phyloP scores from a whole-genome alignment of 2,113 vertebrate genomes.

The Etheostoma cragini region DNA sequence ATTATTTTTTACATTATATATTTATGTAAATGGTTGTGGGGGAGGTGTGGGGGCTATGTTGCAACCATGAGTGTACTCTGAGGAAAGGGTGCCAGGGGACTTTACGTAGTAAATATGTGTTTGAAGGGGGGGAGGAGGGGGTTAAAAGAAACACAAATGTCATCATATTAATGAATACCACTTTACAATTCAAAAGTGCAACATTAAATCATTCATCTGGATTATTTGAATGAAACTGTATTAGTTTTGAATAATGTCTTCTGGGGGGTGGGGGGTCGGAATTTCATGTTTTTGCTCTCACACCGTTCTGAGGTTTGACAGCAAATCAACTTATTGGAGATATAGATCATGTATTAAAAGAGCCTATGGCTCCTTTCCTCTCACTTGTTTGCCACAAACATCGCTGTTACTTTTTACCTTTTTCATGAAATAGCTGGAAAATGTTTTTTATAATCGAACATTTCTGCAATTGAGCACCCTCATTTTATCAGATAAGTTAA shows the following conservation, averaged over 20 bases:
- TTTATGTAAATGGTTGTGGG: slow-evolving; percentile 70
- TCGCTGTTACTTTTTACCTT: background rate
- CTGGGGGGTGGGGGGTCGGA: slow-evolving; percentile 16
- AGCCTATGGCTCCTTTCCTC: background rate
- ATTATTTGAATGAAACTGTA: slow-evolving; percentile 66
- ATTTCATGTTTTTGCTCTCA: slow-evolving; percentile 32
- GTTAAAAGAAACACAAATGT: slow-evolving; percentile 73
- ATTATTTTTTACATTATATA: slow-evolving; percentile 57
- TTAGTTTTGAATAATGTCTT: slow-evolving; percentile 61
- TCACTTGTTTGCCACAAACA: background rate
- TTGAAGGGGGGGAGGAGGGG: background rate
- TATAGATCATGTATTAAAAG: slow-evolving; percentile 6
- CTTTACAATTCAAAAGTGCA: slow-evolving; percentile 71
- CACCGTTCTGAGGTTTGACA: background rate
- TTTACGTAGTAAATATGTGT: slow-evolving; percentile 58
- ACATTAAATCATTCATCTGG: slow-evolving; percentile 62
- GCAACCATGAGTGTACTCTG: slow-evolving; percentile 68
- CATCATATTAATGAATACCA: slow-evolving; percentile 65
- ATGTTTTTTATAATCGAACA: background rate
- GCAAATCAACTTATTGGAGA: background rate
- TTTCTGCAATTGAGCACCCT: background rate
- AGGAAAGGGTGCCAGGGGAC: slow-evolving; percentile 67
- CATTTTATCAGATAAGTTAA: background rate
- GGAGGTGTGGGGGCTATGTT: slow-evolving; percentile 31
- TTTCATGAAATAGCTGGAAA: background rate